A percentile compares a stretch with the other conserved stretches of the same genome.
Conservation (phyloP, 2,888 invertebrate species). For the Epistrophe eligans region DNA sequence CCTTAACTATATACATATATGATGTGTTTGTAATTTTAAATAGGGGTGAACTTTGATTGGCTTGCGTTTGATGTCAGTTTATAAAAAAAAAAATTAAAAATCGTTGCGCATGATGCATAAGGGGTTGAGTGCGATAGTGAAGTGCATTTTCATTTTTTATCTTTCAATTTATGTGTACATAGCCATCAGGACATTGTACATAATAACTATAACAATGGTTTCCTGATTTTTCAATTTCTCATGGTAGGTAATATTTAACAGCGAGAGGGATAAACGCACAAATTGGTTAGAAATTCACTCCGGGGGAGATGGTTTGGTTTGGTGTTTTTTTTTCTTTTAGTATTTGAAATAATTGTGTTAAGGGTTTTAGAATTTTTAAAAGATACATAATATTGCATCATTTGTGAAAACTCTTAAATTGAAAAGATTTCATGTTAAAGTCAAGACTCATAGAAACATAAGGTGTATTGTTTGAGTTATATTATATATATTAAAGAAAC, state of each 20-base stretch:
- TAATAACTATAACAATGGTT: slow-evolving; percentile 68
- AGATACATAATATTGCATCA: not conserved
- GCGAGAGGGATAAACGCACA: slow-evolving; percentile 38
- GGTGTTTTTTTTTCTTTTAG: not conserved
- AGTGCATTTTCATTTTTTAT: slow-evolving; percentile 63
- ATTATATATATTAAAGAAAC: slow-evolving; percentile 29
- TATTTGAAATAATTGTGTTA: not conserved
- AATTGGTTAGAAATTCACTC: slow-evolving; percentile 64
- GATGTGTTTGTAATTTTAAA: slow-evolving; percentile 63
- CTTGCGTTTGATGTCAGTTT: slow-evolving; percentile 75
- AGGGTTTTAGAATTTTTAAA: slow-evolving; percentile 39
- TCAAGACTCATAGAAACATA: slow-evolving; percentile 50
- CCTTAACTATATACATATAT: slow-evolving; percentile 22
- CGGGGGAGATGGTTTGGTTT: slow-evolving; percentile 54
- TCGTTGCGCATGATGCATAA: slow-evolving; percentile 40
- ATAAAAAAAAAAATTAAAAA: slow-evolving; percentile 4
- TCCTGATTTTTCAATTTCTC: slow-evolving; percentile 66
- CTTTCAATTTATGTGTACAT: slow-evolving; percentile 67
- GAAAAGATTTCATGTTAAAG: slow-evolving; percentile 53
- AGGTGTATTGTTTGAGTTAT: slow-evolving; percentile 34
- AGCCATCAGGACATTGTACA: slow-evolving; percentile 42
- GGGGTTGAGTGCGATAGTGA: slow-evolving; percentile 53
- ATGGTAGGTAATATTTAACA: slow-evolving; percentile 53
- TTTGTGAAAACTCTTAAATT: slow-evolving; percentile 13
- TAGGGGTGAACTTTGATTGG: slow-evolving; percentile 80